phyloP scores from a whole-genome alignment of 2,888 invertebrate species.

The Monopis laevigella region DNA sequence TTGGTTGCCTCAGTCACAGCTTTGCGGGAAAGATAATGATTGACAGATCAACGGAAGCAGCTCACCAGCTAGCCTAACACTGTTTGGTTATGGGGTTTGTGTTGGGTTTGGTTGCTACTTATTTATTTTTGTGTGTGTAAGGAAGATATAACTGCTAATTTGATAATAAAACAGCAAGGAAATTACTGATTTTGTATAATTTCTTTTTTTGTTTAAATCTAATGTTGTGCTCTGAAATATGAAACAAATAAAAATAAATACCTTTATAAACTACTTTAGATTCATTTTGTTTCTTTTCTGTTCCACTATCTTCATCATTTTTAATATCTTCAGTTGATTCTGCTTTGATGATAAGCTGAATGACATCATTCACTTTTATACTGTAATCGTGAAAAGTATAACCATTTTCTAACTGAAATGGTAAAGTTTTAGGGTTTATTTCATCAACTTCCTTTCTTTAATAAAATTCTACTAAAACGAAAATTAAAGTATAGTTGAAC shows the following conservation, averaged over 20 bases:
- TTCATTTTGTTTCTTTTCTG: constrained; percentile 23
- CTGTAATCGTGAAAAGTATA: constrained; percentile 80
- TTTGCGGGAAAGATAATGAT: no score
- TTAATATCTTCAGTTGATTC: constrained; percentile 11
- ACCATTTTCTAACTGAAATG: constrained; percentile 73
- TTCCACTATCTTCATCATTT: constrained; percentile 18
- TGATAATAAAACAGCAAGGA: no score
- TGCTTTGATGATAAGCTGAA: constrained; percentile 69
- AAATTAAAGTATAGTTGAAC: neutral
- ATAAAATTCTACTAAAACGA: neutral
- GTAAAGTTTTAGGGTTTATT: constrained; percentile 9
- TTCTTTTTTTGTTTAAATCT: constrained; percentile 1
- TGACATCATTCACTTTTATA: constrained; percentile 78
- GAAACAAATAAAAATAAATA: constrained; percentile 15
- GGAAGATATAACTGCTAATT: no score
- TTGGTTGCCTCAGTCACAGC: no score
- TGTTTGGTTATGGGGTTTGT: no score
- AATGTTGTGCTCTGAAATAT: constrained; percentile 5
- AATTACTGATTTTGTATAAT: no score
- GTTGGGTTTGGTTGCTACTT: no score
- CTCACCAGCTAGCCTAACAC: no score
- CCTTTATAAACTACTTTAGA: constrained; percentile 27
- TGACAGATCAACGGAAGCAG: no score
- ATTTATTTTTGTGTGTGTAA: no score
- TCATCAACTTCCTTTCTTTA: neutral